Base-by-base conservation (phyloP, 2,888 invertebrate species). In the Silvanus unidentatus region DNA sequence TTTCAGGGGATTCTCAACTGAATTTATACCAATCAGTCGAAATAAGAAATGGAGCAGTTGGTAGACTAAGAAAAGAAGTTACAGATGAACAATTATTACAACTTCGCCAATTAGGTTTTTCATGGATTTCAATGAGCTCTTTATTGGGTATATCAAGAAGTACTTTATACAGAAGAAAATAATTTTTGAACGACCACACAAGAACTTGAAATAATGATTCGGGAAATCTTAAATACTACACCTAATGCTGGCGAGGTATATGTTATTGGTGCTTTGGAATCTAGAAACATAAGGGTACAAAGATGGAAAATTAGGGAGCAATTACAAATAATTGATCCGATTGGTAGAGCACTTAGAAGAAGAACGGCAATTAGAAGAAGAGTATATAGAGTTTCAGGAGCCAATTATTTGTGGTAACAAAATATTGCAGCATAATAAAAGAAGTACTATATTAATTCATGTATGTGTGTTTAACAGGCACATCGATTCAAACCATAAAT, bases 401-500 rank as follows among this genome's bases (percentile, higher is more conserved):
- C 44, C 8, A 45, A 47, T 43, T 44, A 45, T 38, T 45, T 45
- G 39, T 45, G 45, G 45, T 45, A 3, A 12, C n/a, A 13, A 10
- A 11, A 16, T 9, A 32, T 12, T 32, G n/a, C 32, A n/a, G n/a
- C n/a, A n/a, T n/a, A n/a, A n/a, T n/a, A n/a, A n/a, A n/a, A n/a
- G n/a, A 22, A 22, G 22, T 22, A 8, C 3, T 8, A 22, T 5
- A 16, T 16, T 10, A 27, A 45, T n/a, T n/a, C n/a, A 8, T 30
- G 32, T 16, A 29, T 16, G 10, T 37, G 28, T 29, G 49, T 49
- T 32, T 28, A n/a, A n/a, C n/a, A 49, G 50, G 50, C 50, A 50
- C 43, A 48, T 50, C 9, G 48, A 50, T 34, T 45, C 45, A 12
- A 45, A 49, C 36, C 48, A 50, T 16, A 50, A 50, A 32, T 22